Evolutionary conservation across 1,140 invertebrate species (phyloP).

Genomic region (Leptopilina boulardi): DNA sequence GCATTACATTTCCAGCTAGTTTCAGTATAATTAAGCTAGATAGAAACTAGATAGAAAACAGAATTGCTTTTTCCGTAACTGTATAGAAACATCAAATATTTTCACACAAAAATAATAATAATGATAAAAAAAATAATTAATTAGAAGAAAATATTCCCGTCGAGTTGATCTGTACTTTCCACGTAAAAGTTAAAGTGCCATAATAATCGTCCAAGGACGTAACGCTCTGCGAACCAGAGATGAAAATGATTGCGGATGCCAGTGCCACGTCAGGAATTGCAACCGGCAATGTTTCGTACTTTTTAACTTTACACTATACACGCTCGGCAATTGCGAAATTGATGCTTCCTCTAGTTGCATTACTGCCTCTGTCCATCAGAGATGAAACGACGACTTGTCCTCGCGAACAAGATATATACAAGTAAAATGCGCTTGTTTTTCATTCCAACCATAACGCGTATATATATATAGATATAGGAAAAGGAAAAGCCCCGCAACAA

Average conservation of each 20-base stretch:
- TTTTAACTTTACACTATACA: conserved; percentile 15
- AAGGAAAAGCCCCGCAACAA: neutral
- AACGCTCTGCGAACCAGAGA: conserved; percentile 32
- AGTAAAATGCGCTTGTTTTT: neutral
- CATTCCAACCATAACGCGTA: neutral
- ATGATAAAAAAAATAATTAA: neutral
- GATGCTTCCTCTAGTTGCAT: conserved; percentile 30
- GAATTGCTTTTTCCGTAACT: too few species aligned
- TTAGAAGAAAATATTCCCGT: neutral
- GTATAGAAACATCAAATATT: too few species aligned
- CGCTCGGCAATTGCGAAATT: conserved; percentile 6
- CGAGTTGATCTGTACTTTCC: neutral
- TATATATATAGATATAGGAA: too few species aligned
- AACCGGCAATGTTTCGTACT: conserved; percentile 6
- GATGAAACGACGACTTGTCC: conserved; percentile 29
- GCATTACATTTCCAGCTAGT: too few species aligned
- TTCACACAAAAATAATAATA: too few species aligned
- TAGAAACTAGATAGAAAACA: too few species aligned
- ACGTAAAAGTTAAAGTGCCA: conserved; percentile 2
- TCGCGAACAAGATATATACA: conserved; percentile 7
- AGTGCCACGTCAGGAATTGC: neutral
- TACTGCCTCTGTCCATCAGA: conserved; percentile 17
- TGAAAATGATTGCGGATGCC: conserved; percentile 25
- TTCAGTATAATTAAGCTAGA: too few species aligned
- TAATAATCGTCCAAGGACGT: conserved; percentile 29